These are phyloP conservation scores for Plemyria rubiginata DNA, from an alignment of 2,888 invertebrate genomes.

Conservation along the genomic window DNA sequence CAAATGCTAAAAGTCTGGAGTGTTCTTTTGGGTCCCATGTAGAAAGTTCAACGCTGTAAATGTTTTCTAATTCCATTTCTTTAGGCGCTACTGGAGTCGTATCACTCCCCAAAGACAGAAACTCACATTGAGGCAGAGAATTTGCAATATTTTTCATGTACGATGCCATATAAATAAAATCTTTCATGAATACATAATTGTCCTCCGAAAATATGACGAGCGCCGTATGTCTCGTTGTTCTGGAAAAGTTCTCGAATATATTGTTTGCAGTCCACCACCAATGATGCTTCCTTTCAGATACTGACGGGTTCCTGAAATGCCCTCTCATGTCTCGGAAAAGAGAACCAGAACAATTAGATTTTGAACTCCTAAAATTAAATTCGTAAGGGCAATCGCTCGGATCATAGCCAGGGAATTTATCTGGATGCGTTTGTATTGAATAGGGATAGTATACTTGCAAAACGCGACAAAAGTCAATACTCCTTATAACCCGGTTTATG, in stretches of 20 bases:
- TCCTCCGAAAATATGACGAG: slow-evolving; percentile 59
- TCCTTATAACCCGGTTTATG: slow-evolving; percentile 50
- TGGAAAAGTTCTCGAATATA: slow-evolving; percentile 53
- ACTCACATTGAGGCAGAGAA: slow-evolving; percentile 53
- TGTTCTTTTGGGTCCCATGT: slow-evolving; percentile 56
- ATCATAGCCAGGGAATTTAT: slow-evolving; percentile 56
- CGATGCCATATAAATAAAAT: slow-evolving; percentile 61
- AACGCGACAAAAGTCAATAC: slow-evolving; percentile 62
- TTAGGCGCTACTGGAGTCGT: slow-evolving; percentile 13
- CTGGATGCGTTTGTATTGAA: slow-evolving; percentile 56
- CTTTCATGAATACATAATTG: slow-evolving; percentile 56
- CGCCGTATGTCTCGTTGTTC: slow-evolving; percentile 47
- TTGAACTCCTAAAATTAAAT: slow-evolving; percentile 41
- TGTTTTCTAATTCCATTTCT: slow-evolving; percentile 31
- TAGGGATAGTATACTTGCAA: slow-evolving; percentile 66
- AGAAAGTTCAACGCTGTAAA: slow-evolving; percentile 48
- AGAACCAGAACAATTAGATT: slow-evolving; percentile 53
- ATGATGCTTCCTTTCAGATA: slow-evolving; percentile 57
- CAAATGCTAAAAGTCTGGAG: slow-evolving; percentile 59
- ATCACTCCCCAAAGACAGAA: slow-evolving; percentile 53
- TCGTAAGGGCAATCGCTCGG: slow-evolving; percentile 50
- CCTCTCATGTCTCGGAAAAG: slow-evolving; percentile 55
- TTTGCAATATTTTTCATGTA: slow-evolving; percentile 56
- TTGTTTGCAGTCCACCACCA: slow-evolving; percentile 73
- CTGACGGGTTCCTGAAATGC: slow-evolving; percentile 52